These are phyloP conservation scores for Xenopus borealis DNA, from an alignment of 2,113 vertebrate genomes.

Conservation along the genomic window DNA sequence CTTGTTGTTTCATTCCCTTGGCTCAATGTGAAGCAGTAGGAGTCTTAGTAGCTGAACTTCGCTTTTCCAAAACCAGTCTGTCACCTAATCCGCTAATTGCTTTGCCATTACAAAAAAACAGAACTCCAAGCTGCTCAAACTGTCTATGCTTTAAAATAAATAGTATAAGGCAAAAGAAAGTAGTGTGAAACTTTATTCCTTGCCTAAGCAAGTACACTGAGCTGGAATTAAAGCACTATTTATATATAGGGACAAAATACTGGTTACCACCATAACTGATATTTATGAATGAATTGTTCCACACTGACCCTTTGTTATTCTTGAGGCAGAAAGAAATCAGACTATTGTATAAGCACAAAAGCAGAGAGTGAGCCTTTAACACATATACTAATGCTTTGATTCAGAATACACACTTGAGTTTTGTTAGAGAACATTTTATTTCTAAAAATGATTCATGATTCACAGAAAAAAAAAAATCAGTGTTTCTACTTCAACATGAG, in stretches of 20 bases:
- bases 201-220: not conserved
- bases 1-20: too few relatives aligned
- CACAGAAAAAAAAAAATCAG: too few relatives aligned
- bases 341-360: too few relatives aligned
- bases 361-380: too few relatives aligned
- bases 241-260: not conserved
- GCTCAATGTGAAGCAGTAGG: slow-evolving; percentile 2
- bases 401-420: too few relatives aligned
- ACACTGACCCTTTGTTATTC: not conserved
- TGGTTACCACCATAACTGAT: too few relatives aligned
- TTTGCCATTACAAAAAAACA: not conserved
- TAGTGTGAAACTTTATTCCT: not conserved
- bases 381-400: too few relatives aligned
- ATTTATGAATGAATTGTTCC: not conserved
- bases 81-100: slow-evolving; percentile 13
- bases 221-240: not conserved
- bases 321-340: too few relatives aligned
- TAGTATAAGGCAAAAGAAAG: not conserved
- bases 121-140: not conserved
- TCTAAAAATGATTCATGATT: too few relatives aligned
- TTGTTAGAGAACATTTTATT: too few relatives aligned
- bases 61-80: slow-evolving; percentile 3
- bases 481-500: too few relatives aligned
- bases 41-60: slow-evolving; percentile 10
- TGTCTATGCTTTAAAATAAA: not conserved